Evolutionary conservation across 2,888 invertebrate genomes (phyloP).

Genomic region (Sinotaia quadrata): DNA sequence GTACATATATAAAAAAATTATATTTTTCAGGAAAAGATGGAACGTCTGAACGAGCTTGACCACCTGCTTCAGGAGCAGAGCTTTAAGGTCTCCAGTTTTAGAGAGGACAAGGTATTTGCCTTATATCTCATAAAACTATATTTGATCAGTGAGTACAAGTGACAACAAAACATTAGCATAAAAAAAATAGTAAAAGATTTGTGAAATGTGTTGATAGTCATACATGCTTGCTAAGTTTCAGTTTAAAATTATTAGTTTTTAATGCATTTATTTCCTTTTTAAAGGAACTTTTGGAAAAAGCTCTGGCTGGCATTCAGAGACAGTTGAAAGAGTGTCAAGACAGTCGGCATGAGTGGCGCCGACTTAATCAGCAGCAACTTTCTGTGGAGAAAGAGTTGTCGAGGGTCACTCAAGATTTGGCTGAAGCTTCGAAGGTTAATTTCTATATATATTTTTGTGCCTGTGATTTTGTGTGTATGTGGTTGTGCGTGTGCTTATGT

Average conservation of each 20-base stretch:
- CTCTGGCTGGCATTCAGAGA: slow-evolving; percentile 60
- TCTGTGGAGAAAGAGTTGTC: slow-evolving; percentile 85
- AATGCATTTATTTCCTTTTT: slow-evolving; percentile 12
- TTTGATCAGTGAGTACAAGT: too few relatives aligned
- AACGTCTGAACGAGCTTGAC: slow-evolving; percentile 79
- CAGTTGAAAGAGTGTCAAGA: slow-evolving; percentile 62
- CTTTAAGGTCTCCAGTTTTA: slow-evolving; percentile 81
- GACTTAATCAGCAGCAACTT: slow-evolving; percentile 81
- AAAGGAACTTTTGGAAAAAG: slow-evolving; percentile 69
- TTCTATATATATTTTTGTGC: too few relatives aligned
- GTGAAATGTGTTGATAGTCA: too few relatives aligned
- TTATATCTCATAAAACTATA: too few relatives aligned
- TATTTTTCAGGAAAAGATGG: slow-evolving; percentile 79
- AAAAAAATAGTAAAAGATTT: too few relatives aligned
- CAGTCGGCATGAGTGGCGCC: slow-evolving; percentile 76
- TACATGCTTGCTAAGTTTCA: too few relatives aligned
- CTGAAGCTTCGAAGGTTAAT: slow-evolving; percentile 91
- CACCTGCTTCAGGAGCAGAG: slow-evolving; percentile 83
- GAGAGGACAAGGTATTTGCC: slow-evolving; percentile 84
- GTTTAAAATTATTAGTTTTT: too few relatives aligned
- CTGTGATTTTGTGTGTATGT: too few relatives aligned
- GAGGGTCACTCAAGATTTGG: slow-evolving; percentile 87
- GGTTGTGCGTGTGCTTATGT: too few relatives aligned
- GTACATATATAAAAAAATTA: too few relatives aligned
- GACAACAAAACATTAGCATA: too few relatives aligned